These are phyloP conservation scores for Digitonthophagus gazella DNA, from an alignment of 2,888 invertebrate genomes.

Conservation along the genomic window DNA sequence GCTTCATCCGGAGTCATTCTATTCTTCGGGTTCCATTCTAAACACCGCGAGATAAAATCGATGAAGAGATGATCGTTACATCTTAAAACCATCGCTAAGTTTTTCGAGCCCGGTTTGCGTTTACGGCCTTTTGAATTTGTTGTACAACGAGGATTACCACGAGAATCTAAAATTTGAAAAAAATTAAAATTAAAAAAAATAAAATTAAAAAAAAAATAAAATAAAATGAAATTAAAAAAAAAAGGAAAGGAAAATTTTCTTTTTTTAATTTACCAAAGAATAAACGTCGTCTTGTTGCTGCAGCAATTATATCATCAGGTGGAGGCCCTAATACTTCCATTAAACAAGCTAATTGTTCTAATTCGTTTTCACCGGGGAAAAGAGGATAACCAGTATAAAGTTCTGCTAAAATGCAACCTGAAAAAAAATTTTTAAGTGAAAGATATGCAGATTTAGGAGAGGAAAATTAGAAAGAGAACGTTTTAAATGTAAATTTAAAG, in stretches of 20 bases:
- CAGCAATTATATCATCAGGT: constrained; percentile 79
- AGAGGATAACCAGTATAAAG: constrained; percentile 93
- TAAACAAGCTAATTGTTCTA: constrained; percentile 94
- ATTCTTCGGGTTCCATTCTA: constrained; percentile 92
- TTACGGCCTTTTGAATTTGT: constrained; percentile 94
- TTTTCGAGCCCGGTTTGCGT: constrained; percentile 81
- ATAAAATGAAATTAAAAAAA: too few species aligned
- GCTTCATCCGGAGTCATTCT: constrained; percentile 92
- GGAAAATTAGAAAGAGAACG: background rate
- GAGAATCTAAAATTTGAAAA: constrained; percentile 66
- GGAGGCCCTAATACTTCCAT: constrained; percentile 94
- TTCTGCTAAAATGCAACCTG: constrained; percentile 93
- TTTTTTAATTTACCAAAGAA: constrained; percentile 69
- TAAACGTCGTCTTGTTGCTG: constrained; percentile 79
- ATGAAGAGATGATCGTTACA: constrained; percentile 87
- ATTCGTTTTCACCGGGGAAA: constrained; percentile 96
- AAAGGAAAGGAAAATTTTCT: background rate
- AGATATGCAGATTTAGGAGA: background rate
- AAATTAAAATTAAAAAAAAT: background rate
- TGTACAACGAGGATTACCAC: constrained; percentile 85
- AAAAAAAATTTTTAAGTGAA: constrained; percentile 28
- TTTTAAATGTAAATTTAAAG: background rate
- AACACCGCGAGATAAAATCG: constrained; percentile 85
- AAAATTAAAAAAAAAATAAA: too few species aligned
- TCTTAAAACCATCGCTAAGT: constrained; percentile 75